Percentiles rank a stretch among this genome's conserved stretches.
Evolutionary conservation across 2,797 vertebrate genomes (phyloP).

Genomic region (Epinephelus coioides): DNA sequence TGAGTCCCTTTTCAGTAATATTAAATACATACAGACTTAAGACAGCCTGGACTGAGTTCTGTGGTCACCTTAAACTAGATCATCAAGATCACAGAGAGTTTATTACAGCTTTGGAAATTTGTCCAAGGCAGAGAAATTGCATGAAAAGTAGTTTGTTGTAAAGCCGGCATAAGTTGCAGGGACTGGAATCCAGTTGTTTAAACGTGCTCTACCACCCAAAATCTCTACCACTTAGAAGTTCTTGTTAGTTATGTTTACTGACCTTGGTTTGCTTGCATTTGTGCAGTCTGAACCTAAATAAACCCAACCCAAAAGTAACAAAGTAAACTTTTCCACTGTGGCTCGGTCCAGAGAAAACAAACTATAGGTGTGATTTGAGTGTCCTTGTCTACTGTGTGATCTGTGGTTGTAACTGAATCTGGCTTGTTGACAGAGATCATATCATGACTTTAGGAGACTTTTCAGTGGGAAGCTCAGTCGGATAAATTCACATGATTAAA

Average conservation of each 20-base stretch:
- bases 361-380: conserved; percentile 26
- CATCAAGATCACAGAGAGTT: too few species aligned
- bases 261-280: conserved; percentile 7
- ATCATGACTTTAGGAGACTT: conserved; percentile 30
- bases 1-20: too few species aligned
- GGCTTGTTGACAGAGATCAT: conserved; percentile 20
- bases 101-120: too few species aligned
- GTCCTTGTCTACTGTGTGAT: conserved; percentile 1
- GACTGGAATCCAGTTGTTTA: conserved; percentile 3
- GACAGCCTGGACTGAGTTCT: too few species aligned
- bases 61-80: too few species aligned
- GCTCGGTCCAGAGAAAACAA: conserved; percentile 16
- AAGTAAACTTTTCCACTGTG: conserved; percentile 15
- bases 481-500: conserved; percentile 31
- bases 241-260: not conserved
- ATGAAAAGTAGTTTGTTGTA: too few species aligned
- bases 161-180: not conserved
- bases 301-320: conserved; percentile 5
- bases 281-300: conserved; percentile 11
- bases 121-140: too few species aligned
- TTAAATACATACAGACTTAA: too few species aligned
- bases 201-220: not conserved
- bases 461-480: conserved; percentile 8
- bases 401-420: not conserved
- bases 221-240: not conserved